These are phyloP conservation scores for Hystrix cristata DNA, from an alignment of 2,113 vertebrate species.

Conservation along the genomic window DNA sequence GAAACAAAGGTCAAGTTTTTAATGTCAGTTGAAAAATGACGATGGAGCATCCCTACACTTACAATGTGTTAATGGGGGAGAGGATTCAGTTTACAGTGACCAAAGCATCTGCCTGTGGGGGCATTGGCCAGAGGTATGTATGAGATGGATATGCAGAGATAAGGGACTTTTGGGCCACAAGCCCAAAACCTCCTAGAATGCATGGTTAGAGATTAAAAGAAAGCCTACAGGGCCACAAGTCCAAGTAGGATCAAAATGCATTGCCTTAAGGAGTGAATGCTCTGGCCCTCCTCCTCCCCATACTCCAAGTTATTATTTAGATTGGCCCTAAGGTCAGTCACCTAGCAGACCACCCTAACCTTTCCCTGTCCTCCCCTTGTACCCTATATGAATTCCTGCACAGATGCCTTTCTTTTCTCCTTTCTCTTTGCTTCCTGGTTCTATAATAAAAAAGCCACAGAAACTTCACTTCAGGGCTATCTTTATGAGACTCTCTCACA, in stretches of 20 bases:
- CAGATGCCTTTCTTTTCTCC: not conserved
- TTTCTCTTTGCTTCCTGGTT: not conserved
- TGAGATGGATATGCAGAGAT: not conserved
- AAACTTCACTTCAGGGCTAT: not conserved
- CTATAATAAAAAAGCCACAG: not conserved
- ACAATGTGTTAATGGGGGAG: constrained; percentile 45
- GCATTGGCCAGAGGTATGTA: not conserved
- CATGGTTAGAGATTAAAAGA: not conserved
- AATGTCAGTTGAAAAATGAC: constrained; percentile 59
- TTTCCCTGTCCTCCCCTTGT: not conserved
- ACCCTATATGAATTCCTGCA: not conserved
- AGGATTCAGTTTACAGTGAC: constrained; percentile 23
- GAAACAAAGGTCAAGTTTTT: constrained; percentile 50
- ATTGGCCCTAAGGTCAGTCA: not conserved
- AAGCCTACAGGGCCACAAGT: not conserved
- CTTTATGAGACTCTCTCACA: not conserved
- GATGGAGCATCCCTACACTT: constrained; percentile 31
- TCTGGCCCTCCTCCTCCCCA: not conserved
- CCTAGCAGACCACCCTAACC: not conserved
- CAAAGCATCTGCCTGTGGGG: not conserved
- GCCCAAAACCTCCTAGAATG: not conserved
- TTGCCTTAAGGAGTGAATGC: not conserved
- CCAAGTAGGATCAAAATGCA: not conserved
- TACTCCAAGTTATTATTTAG: not conserved
- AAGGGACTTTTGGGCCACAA: not conserved